Evolutionary conservation across 2,888 invertebrate species (phyloP), one percentile per base, ranked within the genome.

Genomic region (Tryphoninae sp.): DNA sequence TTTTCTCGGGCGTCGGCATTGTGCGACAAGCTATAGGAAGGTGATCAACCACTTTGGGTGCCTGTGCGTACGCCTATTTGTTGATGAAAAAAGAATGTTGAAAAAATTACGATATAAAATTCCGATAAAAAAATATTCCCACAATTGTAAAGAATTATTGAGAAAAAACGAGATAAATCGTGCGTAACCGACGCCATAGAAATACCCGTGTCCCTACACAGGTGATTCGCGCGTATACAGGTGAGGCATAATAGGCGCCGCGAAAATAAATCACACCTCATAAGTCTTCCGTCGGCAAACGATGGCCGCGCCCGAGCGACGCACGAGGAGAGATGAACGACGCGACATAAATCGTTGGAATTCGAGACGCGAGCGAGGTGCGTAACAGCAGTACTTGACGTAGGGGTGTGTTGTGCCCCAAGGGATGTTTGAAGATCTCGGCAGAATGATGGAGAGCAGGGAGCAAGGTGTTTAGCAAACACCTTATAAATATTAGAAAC

Each of bases 211-310:
- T 58, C 8, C n/a, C 22, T 22, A 74, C 40, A 80, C 82, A 82
- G 82, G 82, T 82, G 80, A 67, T 61, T 49, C 33, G 58, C 19
- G 26, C 19, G 26, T 49, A 51, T 19, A 81, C 90, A 92, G 91
- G 90, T 91, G 89, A 89, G 88, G 86, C 85, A 64, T 53, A 72
- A 87, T 88, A 89, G 89, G 88, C 88, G 87, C 84, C 84, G 83
- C 83, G 84, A 86, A 65, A 74, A 82, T 89, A 89, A 89, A 90
- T 91, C 88, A 87, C 86, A 74, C 78, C 89, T 87, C 89, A 91
- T 91, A 88, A 87, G 89, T 91, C 91, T 91, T 89, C 87, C 85
- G 84, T 83, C 85, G 85, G 80, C 76, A 64, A 59, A 68, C 72
- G 55, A 53, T 73, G 72, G 61, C 72, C 55, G 65, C 69, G 55